Percentiles rank a stretch among this genome's conserved stretches.
Conservation (phyloP, 2,888 invertebrate genomes). For the Hololepta plana region DNA sequence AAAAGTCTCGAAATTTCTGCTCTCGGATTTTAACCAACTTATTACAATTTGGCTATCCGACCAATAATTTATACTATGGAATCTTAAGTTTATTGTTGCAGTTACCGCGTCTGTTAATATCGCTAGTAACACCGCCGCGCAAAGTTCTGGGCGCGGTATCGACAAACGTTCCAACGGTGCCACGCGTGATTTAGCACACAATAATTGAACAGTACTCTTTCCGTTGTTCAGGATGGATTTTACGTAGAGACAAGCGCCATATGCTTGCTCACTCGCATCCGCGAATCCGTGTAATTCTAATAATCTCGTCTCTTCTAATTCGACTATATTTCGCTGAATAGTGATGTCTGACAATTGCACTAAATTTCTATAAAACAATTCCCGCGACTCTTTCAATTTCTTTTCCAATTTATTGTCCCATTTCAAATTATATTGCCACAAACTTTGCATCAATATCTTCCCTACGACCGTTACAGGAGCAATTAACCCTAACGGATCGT, state of each 20-base stretch:
- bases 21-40: neutral
- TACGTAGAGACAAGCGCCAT: slow-evolving; percentile 9
- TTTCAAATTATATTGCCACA: slow-evolving; percentile 10
- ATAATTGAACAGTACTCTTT: slow-evolving; percentile 3
- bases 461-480: slow-evolving; percentile 10
- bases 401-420: slow-evolving; percentile 12
- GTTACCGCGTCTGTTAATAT: slow-evolving; percentile 4
- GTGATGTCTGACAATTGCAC: neutral
- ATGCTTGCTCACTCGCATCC: slow-evolving; percentile 8
- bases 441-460: slow-evolving; percentile 12
- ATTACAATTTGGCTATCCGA: too few species aligned
- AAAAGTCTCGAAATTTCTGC: slow-evolving; percentile 5
- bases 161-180: slow-evolving; percentile 10
- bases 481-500: slow-evolving; percentile 13
- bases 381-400: neutral
- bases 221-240: neutral
- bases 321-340: neutral
- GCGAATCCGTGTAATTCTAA: slow-evolving; percentile 7
- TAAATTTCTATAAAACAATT: neutral
- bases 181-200: slow-evolving; percentile 10
- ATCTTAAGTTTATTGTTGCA: neutral
- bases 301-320: neutral
- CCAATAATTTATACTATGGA: too few species aligned
- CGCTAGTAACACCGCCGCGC: slow-evolving; percentile 7
- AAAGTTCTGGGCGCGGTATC: slow-evolving; percentile 10